Evolutionary conservation across 2,888 invertebrate genomes (phyloP).

Genomic region (Lycaena phlaeas): DNA sequence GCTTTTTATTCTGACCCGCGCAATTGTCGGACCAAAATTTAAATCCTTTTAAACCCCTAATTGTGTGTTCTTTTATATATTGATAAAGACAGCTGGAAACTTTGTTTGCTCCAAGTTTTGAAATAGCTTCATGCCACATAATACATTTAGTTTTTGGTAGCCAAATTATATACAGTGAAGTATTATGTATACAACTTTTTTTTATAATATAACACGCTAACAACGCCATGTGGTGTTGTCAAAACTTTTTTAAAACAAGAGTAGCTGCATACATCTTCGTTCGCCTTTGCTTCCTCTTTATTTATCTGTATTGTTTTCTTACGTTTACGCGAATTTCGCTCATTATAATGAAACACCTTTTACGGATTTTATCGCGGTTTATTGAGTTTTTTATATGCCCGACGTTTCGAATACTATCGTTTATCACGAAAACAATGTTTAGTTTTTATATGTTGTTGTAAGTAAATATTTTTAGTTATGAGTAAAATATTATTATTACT

Average conservation of each 20-base stretch:
- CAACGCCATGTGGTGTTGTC: neutral
- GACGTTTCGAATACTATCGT: too few relatives aligned
- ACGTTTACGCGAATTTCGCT: too few relatives aligned
- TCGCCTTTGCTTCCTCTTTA: too few relatives aligned
- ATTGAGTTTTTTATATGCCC: too few relatives aligned
- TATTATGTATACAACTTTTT: neutral
- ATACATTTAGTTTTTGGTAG: neutral
- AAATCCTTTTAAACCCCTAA: neutral
- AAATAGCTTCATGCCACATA: neutral
- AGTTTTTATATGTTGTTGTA: too few relatives aligned
- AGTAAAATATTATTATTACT: too few relatives aligned
- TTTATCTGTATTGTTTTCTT: too few relatives aligned
- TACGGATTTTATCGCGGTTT: too few relatives aligned
- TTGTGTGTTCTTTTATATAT: neutral
- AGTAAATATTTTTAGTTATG: too few relatives aligned
- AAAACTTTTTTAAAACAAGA: neutral
- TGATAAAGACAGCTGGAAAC: neutral
- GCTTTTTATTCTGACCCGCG: neutral
- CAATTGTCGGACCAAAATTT: neutral
- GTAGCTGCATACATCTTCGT: neutral
- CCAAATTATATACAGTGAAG: neutral
- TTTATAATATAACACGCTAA: slow-evolving; percentile 3
- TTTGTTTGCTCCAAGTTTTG: neutral
- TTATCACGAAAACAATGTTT: too few relatives aligned
- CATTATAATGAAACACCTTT: too few relatives aligned